Evolutionary conservation across 2,113 vertebrate genomes (phyloP).

Genomic region (Lipophrys pholis): DNA sequence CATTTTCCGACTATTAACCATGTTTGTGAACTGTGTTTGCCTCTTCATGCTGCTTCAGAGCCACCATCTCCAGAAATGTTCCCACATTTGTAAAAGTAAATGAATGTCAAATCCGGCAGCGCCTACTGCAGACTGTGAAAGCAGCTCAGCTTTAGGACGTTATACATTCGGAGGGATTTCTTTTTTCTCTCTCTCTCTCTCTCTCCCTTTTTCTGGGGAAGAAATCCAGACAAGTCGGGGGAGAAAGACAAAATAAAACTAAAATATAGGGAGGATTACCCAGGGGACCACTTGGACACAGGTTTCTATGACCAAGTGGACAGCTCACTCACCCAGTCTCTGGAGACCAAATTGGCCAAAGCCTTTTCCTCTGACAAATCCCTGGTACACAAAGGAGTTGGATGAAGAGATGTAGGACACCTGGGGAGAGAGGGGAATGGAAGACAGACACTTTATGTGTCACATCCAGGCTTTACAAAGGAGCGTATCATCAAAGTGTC

Average conservation of each 20-base stretch:
- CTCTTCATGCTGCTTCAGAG: slow-evolving; percentile 12
- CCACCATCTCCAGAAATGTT: slow-evolving; percentile 19
- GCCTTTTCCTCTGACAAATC: slow-evolving; percentile 95
- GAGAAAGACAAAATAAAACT: not conserved
- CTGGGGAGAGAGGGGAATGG: slow-evolving; percentile 77
- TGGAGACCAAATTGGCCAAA: slow-evolving; percentile 99
- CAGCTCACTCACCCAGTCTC: slow-evolving; percentile 89
- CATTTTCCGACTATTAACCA: slow-evolving; percentile 13
- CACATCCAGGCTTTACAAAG: slow-evolving; percentile 68
- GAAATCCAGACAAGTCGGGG: not conserved
- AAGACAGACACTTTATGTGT: slow-evolving; percentile 67
- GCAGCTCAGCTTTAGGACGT: not conserved
- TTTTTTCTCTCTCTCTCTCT: too few relatives aligned
- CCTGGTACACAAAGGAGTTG: slow-evolving; percentile 96
- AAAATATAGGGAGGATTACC: not conserved
- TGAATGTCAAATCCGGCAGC: slow-evolving; percentile 17
- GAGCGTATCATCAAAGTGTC: slow-evolving; percentile 75
- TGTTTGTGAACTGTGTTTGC: slow-evolving; percentile 26
- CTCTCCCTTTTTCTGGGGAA: not conserved
- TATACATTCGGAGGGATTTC: slow-evolving; percentile 9
- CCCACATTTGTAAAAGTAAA: slow-evolving; percentile 26
- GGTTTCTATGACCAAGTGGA: slow-evolving; percentile 28
- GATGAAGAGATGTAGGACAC: slow-evolving; percentile 93
- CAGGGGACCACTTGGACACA: not conserved
- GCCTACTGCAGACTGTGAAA: slow-evolving; percentile 8